phyloP scores from a whole-genome alignment of 35 echinoderm and acorn worm genomes.

The Lytechinus pictus region DNA sequence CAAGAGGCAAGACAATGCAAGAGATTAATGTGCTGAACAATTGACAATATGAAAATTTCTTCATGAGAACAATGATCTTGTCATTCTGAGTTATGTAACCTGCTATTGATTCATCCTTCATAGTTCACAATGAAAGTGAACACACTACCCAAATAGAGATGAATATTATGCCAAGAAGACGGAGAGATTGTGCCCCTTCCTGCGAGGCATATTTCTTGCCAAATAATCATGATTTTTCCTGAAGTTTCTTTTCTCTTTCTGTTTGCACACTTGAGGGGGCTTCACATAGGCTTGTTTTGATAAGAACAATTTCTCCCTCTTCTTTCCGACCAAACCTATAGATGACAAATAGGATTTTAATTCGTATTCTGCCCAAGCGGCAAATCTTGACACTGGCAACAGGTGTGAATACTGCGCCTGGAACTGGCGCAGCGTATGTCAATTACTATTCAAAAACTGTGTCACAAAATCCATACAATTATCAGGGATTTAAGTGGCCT shows the following conservation, averaged over 20 bases:
- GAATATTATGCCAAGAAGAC: background rate
- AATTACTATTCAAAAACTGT: conserved; percentile 57
- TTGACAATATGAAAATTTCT: background rate
- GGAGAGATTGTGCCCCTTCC: background rate
- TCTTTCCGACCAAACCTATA: conserved; percentile 10
- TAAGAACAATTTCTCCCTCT: conserved; percentile 22
- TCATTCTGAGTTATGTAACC: background rate
- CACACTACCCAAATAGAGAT: background rate
- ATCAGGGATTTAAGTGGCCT: conserved; percentile 49
- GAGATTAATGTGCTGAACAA: background rate
- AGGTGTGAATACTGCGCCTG: conserved; percentile 34
- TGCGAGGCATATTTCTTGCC: conserved; percentile 33
- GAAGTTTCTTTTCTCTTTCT: conserved; percentile 24
- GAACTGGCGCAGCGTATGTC: conserved; percentile 42
- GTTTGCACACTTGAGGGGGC: conserved; percentile 47
- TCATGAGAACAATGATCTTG: background rate
- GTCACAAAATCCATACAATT: conserved; percentile 56
- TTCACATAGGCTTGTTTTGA: conserved; percentile 40
- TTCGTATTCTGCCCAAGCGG: conserved; percentile 46
- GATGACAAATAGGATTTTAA: conserved; percentile 57
- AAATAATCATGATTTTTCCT: conserved; percentile 38
- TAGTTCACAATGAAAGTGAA: background rate
- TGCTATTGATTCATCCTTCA: background rate
- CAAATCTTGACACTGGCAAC: conserved; percentile 32
- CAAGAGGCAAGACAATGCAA: background rate